These are phyloP conservation scores for Drosophila kanekoi DNA, from an alignment of 2,888 invertebrate species.

Conservation along the genomic window DNA sequence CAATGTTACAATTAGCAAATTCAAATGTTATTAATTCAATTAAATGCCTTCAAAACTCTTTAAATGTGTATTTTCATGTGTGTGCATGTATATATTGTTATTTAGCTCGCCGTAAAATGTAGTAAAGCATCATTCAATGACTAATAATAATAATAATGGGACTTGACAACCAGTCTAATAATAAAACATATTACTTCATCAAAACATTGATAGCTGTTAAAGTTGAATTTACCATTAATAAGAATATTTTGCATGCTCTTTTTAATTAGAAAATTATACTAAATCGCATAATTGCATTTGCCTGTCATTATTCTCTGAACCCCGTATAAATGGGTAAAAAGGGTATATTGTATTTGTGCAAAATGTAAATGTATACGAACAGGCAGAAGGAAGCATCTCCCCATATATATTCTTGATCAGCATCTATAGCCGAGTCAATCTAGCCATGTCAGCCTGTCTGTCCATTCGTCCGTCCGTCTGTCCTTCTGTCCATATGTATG, in stretches of 20 bases:
- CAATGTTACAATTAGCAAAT: slow-evolving; percentile 25
- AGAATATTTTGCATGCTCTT: slow-evolving; percentile 33
- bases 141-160: slow-evolving; percentile 34
- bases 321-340: no score
- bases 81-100: not conserved
- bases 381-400: no score
- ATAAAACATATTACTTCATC: slow-evolving; percentile 59
- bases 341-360: no score
- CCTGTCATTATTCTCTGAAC: no score
- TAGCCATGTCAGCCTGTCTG: no score
- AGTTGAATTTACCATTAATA: slow-evolving; percentile 43
- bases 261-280: slow-evolving; percentile 52
- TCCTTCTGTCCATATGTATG: no score
- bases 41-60: slow-evolving; percentile 1
- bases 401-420: no score
- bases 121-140: slow-evolving; percentile 37
- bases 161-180: slow-evolving; percentile 50
- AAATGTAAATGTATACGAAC: no score
- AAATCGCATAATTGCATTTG: slow-evolving; percentile 42
- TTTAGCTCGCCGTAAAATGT: not conserved
- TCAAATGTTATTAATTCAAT: slow-evolving; percentile 11
- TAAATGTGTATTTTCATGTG: not conserved
- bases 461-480: no score
- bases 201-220: slow-evolving; percentile 45
- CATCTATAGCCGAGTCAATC: no score